Evolutionary conservation across 2,888 invertebrate species (phyloP), one percentile per base, ranked within the genome.

Genomic region (Pseudanteris insignis): DNA sequence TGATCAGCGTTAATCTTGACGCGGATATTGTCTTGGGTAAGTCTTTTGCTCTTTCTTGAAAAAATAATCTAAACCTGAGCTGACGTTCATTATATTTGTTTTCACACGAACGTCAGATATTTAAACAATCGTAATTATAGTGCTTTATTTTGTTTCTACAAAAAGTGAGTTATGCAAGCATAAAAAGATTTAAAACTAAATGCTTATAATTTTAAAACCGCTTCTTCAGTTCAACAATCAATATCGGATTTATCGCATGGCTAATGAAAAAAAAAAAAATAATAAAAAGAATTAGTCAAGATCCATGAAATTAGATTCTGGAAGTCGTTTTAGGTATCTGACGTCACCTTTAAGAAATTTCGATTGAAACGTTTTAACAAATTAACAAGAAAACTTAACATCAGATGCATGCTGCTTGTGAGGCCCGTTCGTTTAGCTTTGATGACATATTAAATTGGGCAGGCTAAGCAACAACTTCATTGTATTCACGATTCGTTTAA

Each of bases 1-100:
- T 55, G 36, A 70, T 71, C 74, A 71, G 74, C 73, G 59, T 73
- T 73, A 67, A 70, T 67, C 66, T 58, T 65, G 36, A 41, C 41
- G 67, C 59, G 75, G 74, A 76, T 13, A 30, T 63, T 64, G 67
- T 67, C 66, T 68, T 66, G 65, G 78, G 77, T 78, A 77, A 78
- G 77, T 78, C 63, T 71, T 57, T 53, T 12, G 55, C 43, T 43
- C 26, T 33, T 34, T 50, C 25, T 50, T 51, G 50, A 24, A 8
- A 32, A 29, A 50, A 18, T 10, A 14, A 32, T 28, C 46, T 5
- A n/a, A n/a, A n/a, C n/a, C n/a, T n/a, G n/a, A n/a, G n/a, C n/a
- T n/a, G n/a, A n/a, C n/a, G n/a, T n/a, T n/a, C n/a, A n/a, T n/a
- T n/a, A n/a, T n/a, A n/a, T n/a, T n/a, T n/a, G n/a, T n/a, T n/a